phyloP scores from a whole-genome alignment of 2,888 invertebrate species.

The Orthosia cruda region DNA sequence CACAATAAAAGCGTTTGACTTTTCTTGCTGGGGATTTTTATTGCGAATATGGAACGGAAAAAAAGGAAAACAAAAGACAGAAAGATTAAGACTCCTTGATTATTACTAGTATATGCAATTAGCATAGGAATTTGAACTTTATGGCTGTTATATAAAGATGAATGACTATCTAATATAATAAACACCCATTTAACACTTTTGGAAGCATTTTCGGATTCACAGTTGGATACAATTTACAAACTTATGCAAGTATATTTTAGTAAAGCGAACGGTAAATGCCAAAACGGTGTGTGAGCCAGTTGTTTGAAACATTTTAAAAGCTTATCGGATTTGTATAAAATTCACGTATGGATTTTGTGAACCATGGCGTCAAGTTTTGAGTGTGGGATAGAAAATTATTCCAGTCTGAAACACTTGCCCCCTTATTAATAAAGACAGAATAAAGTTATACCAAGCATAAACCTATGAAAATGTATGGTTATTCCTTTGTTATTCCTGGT shows the following conservation, averaged over 20 bases:
- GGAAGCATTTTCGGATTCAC: not conserved
- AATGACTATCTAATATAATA: not conserved
- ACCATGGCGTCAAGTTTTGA: constrained; percentile 8
- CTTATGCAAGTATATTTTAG: constrained; percentile 1
- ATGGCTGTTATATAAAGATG: not conserved
- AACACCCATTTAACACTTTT: not conserved
- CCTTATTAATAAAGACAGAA: too few species aligned
- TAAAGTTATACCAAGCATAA: too few species aligned
- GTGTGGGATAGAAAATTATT: constrained; percentile 6
- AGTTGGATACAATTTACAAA: constrained; percentile 2
- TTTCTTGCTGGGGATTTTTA: not conserved
- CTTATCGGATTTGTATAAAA: constrained; percentile 60
- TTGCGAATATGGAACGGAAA: not conserved
- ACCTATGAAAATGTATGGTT: too few species aligned
- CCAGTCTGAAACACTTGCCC: too few species aligned
- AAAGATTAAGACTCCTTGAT: not conserved
- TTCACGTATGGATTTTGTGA: constrained; percentile 37
- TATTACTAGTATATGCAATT: not conserved
- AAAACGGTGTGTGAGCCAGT: too few species aligned
- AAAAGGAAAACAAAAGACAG: not conserved
- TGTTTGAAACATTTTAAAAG: too few species aligned
- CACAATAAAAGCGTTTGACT: not conserved
- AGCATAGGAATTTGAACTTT: not conserved
- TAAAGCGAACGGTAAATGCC: too few species aligned
- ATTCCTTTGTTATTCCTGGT: too few species aligned